Percentiles rank a stretch among this genome's conserved stretches.
phyloP scores from a whole-genome alignment of 2,797 vertebrate genomes.

The Melanotaenia parkinsoni region DNA sequence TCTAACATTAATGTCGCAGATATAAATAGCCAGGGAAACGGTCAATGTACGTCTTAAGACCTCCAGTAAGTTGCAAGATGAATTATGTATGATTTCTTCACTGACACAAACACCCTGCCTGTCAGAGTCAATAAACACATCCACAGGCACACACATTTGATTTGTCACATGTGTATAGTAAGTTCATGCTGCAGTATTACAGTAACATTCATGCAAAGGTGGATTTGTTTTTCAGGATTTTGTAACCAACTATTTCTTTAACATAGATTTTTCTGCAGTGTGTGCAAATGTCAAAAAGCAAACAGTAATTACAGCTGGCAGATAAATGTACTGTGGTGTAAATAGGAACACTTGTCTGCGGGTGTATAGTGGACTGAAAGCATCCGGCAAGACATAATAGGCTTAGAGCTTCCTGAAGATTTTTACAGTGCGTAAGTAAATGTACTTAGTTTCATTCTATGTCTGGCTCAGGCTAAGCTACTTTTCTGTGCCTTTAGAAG shows the following conservation, averaged over 20 bases:
- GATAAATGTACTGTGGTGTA: background rate
- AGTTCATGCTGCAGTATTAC: background rate
- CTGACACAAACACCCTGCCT: slow-evolving; percentile 41
- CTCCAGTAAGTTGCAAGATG: slow-evolving; percentile 39
- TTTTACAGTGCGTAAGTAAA: background rate
- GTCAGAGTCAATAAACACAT: slow-evolving; percentile 23
- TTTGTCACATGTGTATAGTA: slow-evolving; percentile 20
- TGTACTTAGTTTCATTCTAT: slow-evolving; percentile 13
- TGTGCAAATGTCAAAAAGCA: background rate
- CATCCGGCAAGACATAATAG: background rate
- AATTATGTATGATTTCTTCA: slow-evolving; percentile 56
- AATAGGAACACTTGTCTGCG: background rate
- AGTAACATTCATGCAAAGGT: slow-evolving; percentile 5
- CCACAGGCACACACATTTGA: slow-evolving; percentile 14
- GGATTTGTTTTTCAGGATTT: background rate
- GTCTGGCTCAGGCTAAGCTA: slow-evolving; percentile 32
- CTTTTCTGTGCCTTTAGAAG: slow-evolving; percentile 54
- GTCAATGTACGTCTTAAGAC: slow-evolving; percentile 36
- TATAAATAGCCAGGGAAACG: slow-evolving; percentile 23
- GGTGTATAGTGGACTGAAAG: background rate
- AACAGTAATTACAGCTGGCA: slow-evolving; percentile 5
- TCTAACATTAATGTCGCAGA: slow-evolving; percentile 42
- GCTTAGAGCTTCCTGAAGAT: background rate
- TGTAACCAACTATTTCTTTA: background rate
- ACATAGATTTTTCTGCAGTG: slow-evolving; percentile 6